Base-by-base conservation (phyloP, 2,113 vertebrate species). In the Limanda limanda region DNA sequence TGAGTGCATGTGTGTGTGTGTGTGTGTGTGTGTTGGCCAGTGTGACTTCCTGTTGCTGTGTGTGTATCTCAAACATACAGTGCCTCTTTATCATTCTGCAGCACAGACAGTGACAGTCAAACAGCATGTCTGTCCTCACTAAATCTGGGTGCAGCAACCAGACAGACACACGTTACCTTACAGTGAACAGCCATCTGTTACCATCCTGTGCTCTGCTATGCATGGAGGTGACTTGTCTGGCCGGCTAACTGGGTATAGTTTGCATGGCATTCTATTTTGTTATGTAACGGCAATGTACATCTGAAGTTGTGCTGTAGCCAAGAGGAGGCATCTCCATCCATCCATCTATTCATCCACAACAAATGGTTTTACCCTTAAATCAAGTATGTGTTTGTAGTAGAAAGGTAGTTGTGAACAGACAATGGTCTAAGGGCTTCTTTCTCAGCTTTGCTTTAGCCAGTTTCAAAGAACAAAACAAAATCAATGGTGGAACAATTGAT, bases 131-230 rank as follows among this genome's bases (percentile, higher is more conserved):
- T 51, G 47, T 51, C 17, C 47, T 70, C 51, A 60, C 37, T 67
- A 83, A 77, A 85, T 86, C 81, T 81, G 67, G 79, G 68, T 74
- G 56, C 37, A 56, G 58, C 27, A 27, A 37, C 42, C 66, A 75
- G 72, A 79, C 35, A 68, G 56, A 42, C 48, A 42, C 40, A 81
- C 18, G 79, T 79, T 66, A 70, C 62, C 69, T 67, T 62, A 71
- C 71, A 65, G 54, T n/a, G 52, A 72, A 27, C 62, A 54, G 60
- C 84, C 80, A 80, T 89, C 78, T 88, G 86, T 80, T 78, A 57
- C 70, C 75, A 37, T 74, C 62, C 31, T 11, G 14, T 58, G 62
- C 57, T 68, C 62, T 45, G 12, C 21, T 56, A 20, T 40, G 63
- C 42, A 40, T 45, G 23, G 45, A 73, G 47, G 45, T 20, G 56